These are phyloP conservation scores for Craniophora ligustri DNA, from an alignment of 2,888 invertebrate genomes.

Conservation along the genomic window DNA sequence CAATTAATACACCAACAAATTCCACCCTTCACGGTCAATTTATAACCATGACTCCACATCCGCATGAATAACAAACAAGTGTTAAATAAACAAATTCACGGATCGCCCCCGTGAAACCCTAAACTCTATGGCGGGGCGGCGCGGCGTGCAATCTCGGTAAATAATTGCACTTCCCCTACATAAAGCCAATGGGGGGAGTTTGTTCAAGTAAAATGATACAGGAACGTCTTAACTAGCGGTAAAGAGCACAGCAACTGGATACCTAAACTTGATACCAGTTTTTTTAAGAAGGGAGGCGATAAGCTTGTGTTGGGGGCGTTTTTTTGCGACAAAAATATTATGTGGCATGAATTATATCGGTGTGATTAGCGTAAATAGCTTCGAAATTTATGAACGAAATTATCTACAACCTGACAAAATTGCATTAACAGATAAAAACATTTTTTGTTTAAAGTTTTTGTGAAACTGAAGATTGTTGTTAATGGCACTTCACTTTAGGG, in stretches of 20 bases:
- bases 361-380: no score
- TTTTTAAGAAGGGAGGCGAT: constrained; percentile 4
- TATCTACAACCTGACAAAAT: no score
- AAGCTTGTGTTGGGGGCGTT: neutral
- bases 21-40: constrained; percentile 18
- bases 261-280: constrained; percentile 37
- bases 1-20: constrained; percentile 15
- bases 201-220: constrained; percentile 51
- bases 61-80: constrained; percentile 39
- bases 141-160: constrained; percentile 57
- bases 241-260: constrained; percentile 35
- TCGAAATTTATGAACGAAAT: no score
- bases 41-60: constrained; percentile 34
- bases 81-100: constrained; percentile 47
- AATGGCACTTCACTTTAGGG: no score
- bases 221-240: constrained; percentile 45
- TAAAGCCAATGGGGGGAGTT: constrained; percentile 43
- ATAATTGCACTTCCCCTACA: constrained; percentile 62
- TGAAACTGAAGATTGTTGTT: no score
- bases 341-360: no score
- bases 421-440: no score
- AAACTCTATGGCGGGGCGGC: no score
- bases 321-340: neutral
- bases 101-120: constrained; percentile 45
- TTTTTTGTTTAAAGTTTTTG: no score